These are phyloP conservation scores for Margaritifera margaritifera DNA, from an alignment of 2,888 invertebrate genomes.

Conservation along the genomic window DNA sequence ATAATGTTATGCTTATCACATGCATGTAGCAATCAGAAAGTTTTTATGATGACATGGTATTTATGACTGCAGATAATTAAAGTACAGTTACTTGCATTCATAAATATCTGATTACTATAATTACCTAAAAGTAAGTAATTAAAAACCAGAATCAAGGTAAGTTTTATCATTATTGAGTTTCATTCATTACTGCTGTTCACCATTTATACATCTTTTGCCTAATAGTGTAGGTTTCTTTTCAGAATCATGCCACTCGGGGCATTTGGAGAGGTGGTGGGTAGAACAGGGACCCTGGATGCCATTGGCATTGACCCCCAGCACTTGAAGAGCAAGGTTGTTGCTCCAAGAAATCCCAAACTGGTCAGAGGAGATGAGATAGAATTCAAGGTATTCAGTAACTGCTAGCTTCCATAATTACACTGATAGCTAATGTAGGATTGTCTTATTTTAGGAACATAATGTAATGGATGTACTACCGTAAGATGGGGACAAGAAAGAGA, in stretches of 20 bases:
- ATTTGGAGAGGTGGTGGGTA: constrained; percentile 72
- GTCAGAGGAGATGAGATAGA: constrained; percentile 59
- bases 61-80: too few relatives aligned
- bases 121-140: too few relatives aligned
- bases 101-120: too few relatives aligned
- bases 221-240: not conserved
- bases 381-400: constrained; percentile 62
- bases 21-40: too few relatives aligned
- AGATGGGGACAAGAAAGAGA: too few relatives aligned
- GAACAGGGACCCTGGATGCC: constrained; percentile 70
- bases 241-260: constrained; percentile 67
- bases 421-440: not conserved
- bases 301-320: constrained; percentile 59
- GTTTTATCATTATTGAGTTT: too few relatives aligned
- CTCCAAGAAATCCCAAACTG: constrained; percentile 72
- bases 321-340: constrained; percentile 70
- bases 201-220: not conserved
- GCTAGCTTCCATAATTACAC: not conserved
- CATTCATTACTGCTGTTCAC: not conserved
- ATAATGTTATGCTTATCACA: too few relatives aligned
- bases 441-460: not conserved
- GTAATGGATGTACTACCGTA: not conserved
- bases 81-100: too few relatives aligned
- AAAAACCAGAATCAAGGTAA: too few relatives aligned
- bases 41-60: too few relatives aligned